A percentile compares a stretch with the other conserved stretches of the same genome.
phyloP scores from a whole-genome alignment of 2,797 vertebrate genomes.

The Poecile montanus region DNA sequence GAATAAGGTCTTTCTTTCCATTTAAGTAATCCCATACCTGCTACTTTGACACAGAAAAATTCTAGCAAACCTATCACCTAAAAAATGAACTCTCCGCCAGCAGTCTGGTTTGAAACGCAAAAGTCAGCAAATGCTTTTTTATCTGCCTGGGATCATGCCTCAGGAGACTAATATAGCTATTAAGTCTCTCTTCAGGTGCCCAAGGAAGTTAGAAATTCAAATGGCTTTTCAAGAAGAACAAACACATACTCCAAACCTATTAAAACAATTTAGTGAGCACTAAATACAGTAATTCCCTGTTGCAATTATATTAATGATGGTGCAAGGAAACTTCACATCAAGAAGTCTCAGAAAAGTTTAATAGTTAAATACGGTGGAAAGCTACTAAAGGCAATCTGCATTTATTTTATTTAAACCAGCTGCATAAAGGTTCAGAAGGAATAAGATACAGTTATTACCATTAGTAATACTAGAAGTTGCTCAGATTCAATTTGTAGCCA shows the following conservation, averaged over 20 bases:
- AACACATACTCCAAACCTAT: slow-evolving; percentile 32
- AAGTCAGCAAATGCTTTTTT: background rate
- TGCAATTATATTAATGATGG: slow-evolving; percentile 49
- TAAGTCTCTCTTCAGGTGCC: slow-evolving; percentile 23
- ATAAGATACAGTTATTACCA: slow-evolving; percentile 4
- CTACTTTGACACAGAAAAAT: background rate
- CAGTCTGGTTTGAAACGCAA: background rate
- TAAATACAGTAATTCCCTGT: slow-evolving; percentile 38
- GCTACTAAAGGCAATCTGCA: slow-evolving; percentile 31
- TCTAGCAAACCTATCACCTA: background rate
- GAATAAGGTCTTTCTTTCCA: background rate
- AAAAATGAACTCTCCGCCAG: background rate
- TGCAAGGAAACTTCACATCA: slow-evolving; percentile 22
- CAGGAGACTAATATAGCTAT: background rate
- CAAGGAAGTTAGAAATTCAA: slow-evolving; percentile 45
- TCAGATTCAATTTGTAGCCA: slow-evolving; percentile 10
- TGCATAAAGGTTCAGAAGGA: slow-evolving; percentile 23
- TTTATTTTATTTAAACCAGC: slow-evolving; percentile 51
- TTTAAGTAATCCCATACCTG: background rate
- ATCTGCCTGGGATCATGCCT: background rate
- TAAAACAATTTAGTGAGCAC: slow-evolving; percentile 49
- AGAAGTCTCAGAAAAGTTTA: slow-evolving; percentile 35
- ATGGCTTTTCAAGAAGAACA: slow-evolving; percentile 39
- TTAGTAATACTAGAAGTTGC: background rate
- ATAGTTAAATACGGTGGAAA: slow-evolving; percentile 3